Evolutionary conservation across 2,113 vertebrate genomes (phyloP), one percentile per base, ranked within the genome.

Genomic region (Nesogale talazaci): DNA sequence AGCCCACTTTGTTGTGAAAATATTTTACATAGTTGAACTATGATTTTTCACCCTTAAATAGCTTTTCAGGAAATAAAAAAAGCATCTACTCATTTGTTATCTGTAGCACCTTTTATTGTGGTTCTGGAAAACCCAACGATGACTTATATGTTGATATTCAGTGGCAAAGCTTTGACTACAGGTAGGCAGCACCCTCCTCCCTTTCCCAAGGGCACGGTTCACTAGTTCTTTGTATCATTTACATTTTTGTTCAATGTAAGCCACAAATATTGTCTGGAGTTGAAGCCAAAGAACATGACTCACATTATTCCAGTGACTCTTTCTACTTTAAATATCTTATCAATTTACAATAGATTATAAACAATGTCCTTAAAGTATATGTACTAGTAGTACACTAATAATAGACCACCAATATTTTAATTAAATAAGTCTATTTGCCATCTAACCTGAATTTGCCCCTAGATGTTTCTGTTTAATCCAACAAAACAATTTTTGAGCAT

Each of bases 121-220:
- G 52, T 63, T 96, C 40, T 95, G 96, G 97, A 97, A 98, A 98
- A 80, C 65, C 97, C 97, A 59, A 38, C 16, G 9, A 25, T 98
- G 98, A 98, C 59, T 98, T 98, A 98, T 20, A 38, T 29, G 31
- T 40, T 23, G 2, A 94, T 95, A 98, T 77, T 52, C 88, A 93
- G 36, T 59, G 95, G 97, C 89, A 72, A 91, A 91, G 88, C 46
- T 86, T 95, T 74, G 96, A n/a, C 65, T 75, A 89, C 94, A 97
- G 56, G 38, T 83, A 56, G 67, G 85, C 34, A 14, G 31, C 93
- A 93, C 65, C 74, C 88, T 93, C 23, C 10, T 93, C 76, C n/a
- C 40, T 86, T 85, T n/a, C 94, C 79, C 81, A 78, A 89, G 89
- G 84, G 94, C 95, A 92, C 16, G 75, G 86, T 11, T 63, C 27